These are phyloP conservation scores for Monoplex corrugatus DNA, from an alignment of 2,888 invertebrate species.

Conservation along the genomic window DNA sequence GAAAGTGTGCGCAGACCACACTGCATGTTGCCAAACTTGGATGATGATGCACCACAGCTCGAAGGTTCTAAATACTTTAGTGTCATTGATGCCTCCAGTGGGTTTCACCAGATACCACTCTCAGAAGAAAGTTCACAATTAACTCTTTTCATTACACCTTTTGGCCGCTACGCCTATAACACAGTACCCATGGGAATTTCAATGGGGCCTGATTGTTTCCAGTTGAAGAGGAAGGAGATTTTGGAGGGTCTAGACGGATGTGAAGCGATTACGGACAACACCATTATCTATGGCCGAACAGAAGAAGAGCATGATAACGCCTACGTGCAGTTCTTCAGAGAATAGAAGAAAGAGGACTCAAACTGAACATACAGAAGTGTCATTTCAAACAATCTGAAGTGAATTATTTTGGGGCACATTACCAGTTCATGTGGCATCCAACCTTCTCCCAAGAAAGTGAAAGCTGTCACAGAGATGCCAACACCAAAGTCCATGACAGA, in stretches of 20 bases:
- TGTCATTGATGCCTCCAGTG: neutral
- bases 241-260: neutral
- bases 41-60: neutral
- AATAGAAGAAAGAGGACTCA: neutral
- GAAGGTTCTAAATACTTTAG: neutral
- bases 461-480: neutral
- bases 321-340: neutral
- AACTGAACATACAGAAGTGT: neutral
- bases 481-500: neutral
- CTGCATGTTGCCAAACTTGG: constrained; percentile 16
- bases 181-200: constrained; percentile 23
- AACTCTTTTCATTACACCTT: constrained; percentile 37
- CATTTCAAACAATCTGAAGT: neutral
- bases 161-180: neutral
- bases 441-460: neutral
- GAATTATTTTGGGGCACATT: constrained; percentile 6
- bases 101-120: neutral
- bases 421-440: neutral
- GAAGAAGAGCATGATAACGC: neutral
- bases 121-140: neutral
- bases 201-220: constrained; percentile 3
- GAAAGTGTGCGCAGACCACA: neutral
- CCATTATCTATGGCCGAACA: constrained; percentile 56
- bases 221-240: neutral
- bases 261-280: constrained; percentile 55